Conservation (phyloP, 2,888 invertebrate genomes). For the Ornithoptera priamus region DNA sequence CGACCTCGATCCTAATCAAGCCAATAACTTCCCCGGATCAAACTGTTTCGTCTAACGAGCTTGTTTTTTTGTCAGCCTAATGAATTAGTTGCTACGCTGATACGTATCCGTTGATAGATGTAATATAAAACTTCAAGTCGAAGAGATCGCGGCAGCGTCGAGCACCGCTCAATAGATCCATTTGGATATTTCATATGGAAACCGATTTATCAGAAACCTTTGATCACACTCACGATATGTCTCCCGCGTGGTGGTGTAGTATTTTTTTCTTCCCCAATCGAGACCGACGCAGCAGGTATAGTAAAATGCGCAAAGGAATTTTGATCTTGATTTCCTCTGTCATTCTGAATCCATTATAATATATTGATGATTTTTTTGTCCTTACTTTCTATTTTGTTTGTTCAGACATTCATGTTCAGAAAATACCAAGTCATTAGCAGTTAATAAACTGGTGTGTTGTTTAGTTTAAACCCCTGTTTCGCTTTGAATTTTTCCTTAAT, state of each 20-base stretch:
- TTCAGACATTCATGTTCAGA: background rate
- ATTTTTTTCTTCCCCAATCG: slow-evolving; percentile 23
- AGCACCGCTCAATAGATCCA: slow-evolving; percentile 39
- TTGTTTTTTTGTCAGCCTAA: slow-evolving; percentile 14
- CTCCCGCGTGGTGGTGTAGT: slow-evolving; percentile 34
- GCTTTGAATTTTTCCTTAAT: too few relatives aligned
- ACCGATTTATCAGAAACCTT: slow-evolving; percentile 55
- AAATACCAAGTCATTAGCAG: background rate
- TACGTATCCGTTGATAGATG: slow-evolving; percentile 47
- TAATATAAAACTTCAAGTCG: slow-evolving; percentile 35
- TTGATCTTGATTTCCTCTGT: slow-evolving; percentile 8
- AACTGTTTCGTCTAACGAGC: slow-evolving; percentile 29
- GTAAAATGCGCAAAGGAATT: slow-evolving; percentile 1
- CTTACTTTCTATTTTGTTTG: slow-evolving; percentile 1
- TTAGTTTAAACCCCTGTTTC: too few relatives aligned
- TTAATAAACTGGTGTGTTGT: background rate
- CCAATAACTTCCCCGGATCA: slow-evolving; percentile 10
- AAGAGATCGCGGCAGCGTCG: background rate
- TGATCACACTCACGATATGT: slow-evolving; percentile 47
- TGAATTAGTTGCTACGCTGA: slow-evolving; percentile 31
- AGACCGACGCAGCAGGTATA: background rate
- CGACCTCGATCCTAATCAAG: slow-evolving; percentile 28
- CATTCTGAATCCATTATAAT: slow-evolving; percentile 13
- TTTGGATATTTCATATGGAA: slow-evolving; percentile 49
- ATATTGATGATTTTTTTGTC: background rate